These are phyloP conservation scores for Thymallus thymallus DNA, from an alignment of 2,113 vertebrate genomes.

Conservation along the genomic window DNA sequence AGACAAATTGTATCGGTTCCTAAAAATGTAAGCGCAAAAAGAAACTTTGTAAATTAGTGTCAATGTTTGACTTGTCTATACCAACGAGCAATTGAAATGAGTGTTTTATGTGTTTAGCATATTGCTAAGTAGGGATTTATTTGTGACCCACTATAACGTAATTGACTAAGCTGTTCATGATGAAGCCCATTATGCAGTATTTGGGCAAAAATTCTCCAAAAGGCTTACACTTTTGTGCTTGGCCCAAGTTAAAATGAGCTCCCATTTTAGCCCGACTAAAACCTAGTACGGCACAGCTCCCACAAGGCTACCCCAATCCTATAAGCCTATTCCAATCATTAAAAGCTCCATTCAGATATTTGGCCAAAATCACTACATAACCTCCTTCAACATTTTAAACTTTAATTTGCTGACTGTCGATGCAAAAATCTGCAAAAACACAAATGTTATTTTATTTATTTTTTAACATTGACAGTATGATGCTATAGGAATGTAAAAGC, in stretches of 20 bases:
- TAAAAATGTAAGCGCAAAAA: background rate
- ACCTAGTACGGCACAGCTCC: background rate
- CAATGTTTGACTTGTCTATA: too few relatives aligned
- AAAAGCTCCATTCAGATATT: background rate
- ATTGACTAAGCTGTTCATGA: too few relatives aligned
- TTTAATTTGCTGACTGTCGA: too few relatives aligned
- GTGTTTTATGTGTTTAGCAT: too few relatives aligned
- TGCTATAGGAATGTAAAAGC: constrained; percentile 5
- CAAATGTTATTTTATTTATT: too few relatives aligned
- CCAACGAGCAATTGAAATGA: too few relatives aligned
- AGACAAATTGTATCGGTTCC: background rate
- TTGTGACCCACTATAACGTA: too few relatives aligned
- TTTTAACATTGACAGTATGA: background rate
- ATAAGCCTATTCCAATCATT: background rate
- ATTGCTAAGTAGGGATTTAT: too few relatives aligned
- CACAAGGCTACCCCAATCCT: background rate
- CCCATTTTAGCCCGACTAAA: background rate
- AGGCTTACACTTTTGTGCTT: background rate
- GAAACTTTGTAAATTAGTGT: too few relatives aligned
- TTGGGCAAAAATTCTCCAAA: background rate
- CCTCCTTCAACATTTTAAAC: too few relatives aligned
- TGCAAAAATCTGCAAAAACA: background rate
- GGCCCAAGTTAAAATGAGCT: background rate
- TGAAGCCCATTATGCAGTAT: too few relatives aligned
- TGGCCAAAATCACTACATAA: background rate